Base-by-base conservation (phyloP, 2,797 vertebrate genomes). In the Orientallactaga sibirica region DNA sequence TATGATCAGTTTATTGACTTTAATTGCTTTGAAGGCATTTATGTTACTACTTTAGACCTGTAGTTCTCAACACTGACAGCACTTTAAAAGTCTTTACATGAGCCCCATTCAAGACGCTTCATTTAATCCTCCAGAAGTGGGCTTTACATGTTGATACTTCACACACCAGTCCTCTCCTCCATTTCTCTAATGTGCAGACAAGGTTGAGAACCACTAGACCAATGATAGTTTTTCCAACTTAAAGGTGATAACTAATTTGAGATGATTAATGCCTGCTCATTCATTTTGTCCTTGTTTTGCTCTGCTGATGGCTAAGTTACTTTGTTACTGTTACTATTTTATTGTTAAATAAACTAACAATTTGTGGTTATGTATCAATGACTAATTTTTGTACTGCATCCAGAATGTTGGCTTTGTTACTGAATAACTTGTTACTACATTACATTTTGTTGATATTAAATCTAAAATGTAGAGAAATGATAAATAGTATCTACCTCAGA, bases 291-390 rank as follows among this genome's bases (percentile, higher is more conserved):
- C 58, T 91, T 96, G 82, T 90, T 93, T 93, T 90, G 55, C 22
- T 90, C 55, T 77, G 20, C 91, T 86, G 55, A 58, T 94, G 33
- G 9, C 10, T 95, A 92, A 91, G 73, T 94, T 96, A 93, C 33
- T 91, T 76, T 93, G 86, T 91, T 88, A 27, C 55, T 94, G 37
- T 76, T 94, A 88, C 18, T 90, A 8, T 95, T 96, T 88, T 16
- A 81, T 92, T 97, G 58, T 96, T 48, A 85, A 97, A 97, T 97
- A 96, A 97, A 98, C 25, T 93, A 97, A 33, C 37, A 86, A 33
- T 92, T 87, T 91, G 76, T 93, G 29, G 96, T 94, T 97, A 74
- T 25, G 43, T 89, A 20, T 92, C 91, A 55, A 2, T 96, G 1
- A 96, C 83, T 96, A 70, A 52, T 29, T 96, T 96, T 67, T 68